phyloP scores from a whole-genome alignment of 2,888 invertebrate species.

The Troides oblongomaculatus region DNA sequence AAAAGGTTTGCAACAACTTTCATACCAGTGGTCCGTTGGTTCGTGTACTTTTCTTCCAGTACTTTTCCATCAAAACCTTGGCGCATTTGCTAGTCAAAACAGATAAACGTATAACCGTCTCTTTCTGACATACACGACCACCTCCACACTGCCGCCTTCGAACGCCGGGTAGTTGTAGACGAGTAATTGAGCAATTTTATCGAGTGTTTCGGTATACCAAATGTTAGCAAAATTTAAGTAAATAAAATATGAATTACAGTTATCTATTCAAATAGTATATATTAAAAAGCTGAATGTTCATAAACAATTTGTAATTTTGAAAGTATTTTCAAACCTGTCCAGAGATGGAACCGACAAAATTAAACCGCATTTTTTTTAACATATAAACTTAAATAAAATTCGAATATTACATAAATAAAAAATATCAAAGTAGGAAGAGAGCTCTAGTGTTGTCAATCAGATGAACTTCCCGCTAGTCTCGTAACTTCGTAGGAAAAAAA shows the following conservation, averaged over 20 bases:
- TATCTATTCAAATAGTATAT: background rate
- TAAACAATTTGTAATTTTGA: background rate
- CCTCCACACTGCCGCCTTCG: conserved; percentile 5
- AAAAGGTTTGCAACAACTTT: conserved; percentile 53
- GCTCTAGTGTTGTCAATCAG: too few species aligned
- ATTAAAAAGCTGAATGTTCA: background rate
- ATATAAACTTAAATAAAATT: too few species aligned
- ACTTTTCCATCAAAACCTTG: conserved; percentile 63
- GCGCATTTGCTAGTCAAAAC: conserved; percentile 42
- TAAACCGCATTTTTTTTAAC: background rate
- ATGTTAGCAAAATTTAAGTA: conserved; percentile 10
- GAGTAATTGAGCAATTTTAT: conserved; percentile 30
- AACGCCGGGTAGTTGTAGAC: conserved; percentile 27
- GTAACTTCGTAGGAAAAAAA: too few species aligned
- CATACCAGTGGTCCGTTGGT: conserved; percentile 40
- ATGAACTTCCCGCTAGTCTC: too few species aligned
- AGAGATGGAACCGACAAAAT: background rate
- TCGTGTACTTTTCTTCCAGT: conserved; percentile 60
- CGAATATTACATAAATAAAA: too few species aligned
- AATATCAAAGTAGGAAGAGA: too few species aligned
- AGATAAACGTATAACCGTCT: conserved; percentile 42
- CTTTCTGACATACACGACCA: conserved; percentile 37
- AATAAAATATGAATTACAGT: background rate
- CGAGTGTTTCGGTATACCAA: conserved; percentile 24
- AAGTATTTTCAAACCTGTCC: background rate